A percentile compares a stretch with the other conserved stretches of the same genome.
These are phyloP conservation scores for Smithornis capensis DNA, from an alignment of 2,113 vertebrate species.

Conservation along the genomic window DNA sequence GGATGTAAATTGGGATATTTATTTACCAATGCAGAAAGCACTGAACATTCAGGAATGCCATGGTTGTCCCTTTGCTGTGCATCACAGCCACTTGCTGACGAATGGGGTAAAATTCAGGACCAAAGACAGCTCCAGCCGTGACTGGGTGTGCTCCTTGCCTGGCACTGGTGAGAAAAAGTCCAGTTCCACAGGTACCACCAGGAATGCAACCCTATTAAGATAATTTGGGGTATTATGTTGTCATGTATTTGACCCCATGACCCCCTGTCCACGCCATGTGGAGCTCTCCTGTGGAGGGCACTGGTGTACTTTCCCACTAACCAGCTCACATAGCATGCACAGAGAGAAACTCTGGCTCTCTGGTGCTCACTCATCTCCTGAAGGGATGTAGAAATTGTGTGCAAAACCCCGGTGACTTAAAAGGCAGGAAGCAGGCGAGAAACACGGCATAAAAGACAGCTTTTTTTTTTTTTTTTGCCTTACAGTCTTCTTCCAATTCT, in stretches of 20 bases:
- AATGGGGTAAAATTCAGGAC: not conserved
- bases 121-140: not conserved
- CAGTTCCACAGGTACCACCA: accelerated
- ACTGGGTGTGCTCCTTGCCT: not conserved
- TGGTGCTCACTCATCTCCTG: not conserved
- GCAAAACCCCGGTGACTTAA: not conserved
- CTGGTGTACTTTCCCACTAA: conserved; percentile 11
- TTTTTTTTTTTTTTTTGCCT: not conserved
- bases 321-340: not conserved
- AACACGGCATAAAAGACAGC: not conserved
- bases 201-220: not conserved
- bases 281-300: conserved; percentile 24
- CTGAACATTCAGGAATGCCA: not conserved
- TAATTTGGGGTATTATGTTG: not conserved
- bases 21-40: not conserved
- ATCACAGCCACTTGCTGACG: not conserved
- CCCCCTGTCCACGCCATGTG: not conserved
- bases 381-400: not conserved
- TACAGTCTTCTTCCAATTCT: not conserved
- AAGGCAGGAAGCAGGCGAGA: not conserved
- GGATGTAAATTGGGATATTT: not conserved
- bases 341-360: not conserved
- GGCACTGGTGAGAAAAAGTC: accelerated
- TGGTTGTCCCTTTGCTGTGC: not conserved
- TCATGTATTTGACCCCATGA: not conserved